phyloP scores from a whole-genome alignment of 2,797 vertebrate species.

The Limosa lapponica region DNA sequence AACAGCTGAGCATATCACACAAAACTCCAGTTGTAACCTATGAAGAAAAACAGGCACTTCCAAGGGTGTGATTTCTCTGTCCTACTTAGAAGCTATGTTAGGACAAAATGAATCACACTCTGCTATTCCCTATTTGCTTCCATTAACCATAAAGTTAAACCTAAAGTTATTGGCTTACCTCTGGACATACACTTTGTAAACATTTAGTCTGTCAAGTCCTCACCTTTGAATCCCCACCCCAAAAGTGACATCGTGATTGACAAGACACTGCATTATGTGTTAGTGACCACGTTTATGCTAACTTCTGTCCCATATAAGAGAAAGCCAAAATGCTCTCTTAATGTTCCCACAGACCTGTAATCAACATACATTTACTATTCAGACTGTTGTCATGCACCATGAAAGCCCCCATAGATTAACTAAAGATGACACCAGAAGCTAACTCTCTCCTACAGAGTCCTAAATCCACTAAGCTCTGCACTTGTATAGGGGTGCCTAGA shows the following conservation, averaged over 20 bases:
- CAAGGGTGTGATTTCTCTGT: slow-evolving; percentile 1
- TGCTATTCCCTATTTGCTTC: background rate
- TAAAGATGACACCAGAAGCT: background rate
- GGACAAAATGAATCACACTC: background rate
- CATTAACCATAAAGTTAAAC: background rate
- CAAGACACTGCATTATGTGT: background rate
- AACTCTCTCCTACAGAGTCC: background rate
- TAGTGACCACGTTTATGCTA: background rate
- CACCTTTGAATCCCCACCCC: background rate
- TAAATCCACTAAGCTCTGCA: background rate
- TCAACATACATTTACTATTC: background rate
- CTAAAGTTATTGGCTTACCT: background rate
- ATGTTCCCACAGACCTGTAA: background rate
- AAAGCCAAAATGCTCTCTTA: background rate
- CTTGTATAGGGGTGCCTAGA: background rate
- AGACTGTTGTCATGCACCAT: background rate
- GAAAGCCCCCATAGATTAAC: background rate
- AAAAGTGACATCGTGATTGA: background rate
- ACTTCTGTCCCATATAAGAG: background rate
- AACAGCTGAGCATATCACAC: background rate
- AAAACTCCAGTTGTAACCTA: background rate
- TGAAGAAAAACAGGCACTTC: background rate
- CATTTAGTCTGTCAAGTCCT: background rate
- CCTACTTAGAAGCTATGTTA: background rate
- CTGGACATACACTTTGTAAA: background rate